Evolutionary conservation across 2,888 invertebrate genomes (phyloP), one percentile per base, ranked within the genome.

Genomic region (Agelastica alni): DNA sequence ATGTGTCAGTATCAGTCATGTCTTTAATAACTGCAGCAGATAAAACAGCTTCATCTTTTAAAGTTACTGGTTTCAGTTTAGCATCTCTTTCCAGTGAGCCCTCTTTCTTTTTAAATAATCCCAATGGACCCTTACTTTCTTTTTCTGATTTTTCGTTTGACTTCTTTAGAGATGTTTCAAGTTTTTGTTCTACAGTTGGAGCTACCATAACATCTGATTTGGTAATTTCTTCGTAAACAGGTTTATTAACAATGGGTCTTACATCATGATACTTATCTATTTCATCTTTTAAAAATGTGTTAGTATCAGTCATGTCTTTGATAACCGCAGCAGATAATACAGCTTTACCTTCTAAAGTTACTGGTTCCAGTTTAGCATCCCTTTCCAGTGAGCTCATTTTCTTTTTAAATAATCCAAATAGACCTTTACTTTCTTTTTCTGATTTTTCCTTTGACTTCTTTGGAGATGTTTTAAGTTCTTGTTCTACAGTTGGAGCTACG

Each of bases 241-340:
- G 28, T 32, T 45, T 36, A 16, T 43, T 53, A 3, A 52, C 46
- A 0, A 54, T 16, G 13, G 63, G 65, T 26, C 52, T 56, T 20
- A 61, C 63, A 44, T 68, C 67, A 26, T 65, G 55, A 34, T 66
- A 68, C 31, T 53, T 54, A 7, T 55, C 39, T 43, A 65, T 45
- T 60, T 69, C 69, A 36, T 54, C 43, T 42, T 55, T 52, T 9
- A 68, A 39, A 37, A 69, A 69, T 7, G 34, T 39, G n/a, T 62
- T 58, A 6, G 62, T 60, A 10, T 64, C 45, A 5, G 55, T 18
- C 51, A 63, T 65, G 49, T 62, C 45, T 46, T 61, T 39, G 3
- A 60, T 17, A 26, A 53, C 34, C 14, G 43, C 51, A 18, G 60
- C 62, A 5, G 61, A 57, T 6, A 61, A 13, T 20, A 46, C 22